Evolutionary conservation across 2,113 vertebrate genomes (phyloP).

Genomic region (rabbit (Oryctolagus cuniculus)): DNA sequence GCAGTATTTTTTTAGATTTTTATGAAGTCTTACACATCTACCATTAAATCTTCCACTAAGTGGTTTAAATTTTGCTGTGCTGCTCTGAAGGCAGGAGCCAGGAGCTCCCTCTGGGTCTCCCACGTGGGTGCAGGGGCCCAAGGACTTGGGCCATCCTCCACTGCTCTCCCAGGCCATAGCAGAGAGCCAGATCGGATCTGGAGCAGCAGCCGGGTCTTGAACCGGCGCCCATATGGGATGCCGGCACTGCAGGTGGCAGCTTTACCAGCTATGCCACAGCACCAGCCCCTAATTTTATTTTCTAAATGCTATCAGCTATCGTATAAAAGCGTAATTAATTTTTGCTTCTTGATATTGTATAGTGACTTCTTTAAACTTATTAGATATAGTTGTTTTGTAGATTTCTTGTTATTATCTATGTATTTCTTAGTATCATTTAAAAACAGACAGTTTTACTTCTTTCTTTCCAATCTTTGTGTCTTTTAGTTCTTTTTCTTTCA

Average conservation of each 20-base stretch:
- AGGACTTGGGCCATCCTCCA: too few relatives aligned
- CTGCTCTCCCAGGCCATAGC: too few relatives aligned
- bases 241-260: too few relatives aligned
- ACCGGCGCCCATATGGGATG: too few relatives aligned
- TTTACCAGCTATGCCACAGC: too few relatives aligned
- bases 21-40: neutral
- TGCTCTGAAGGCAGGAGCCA: neutral
- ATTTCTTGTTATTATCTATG: neutral
- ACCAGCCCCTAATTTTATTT: neutral
- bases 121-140: too few relatives aligned
- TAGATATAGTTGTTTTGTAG: neutral
- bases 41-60: neutral
- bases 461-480: neutral
- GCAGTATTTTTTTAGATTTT: neutral
- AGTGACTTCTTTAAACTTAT: neutral
- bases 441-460: neutral
- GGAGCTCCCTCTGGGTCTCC: too few relatives aligned
- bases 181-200: too few relatives aligned
- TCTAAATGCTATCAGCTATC: neutral
- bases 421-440: neutral
- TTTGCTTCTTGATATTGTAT: neutral
- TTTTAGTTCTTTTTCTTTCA: neutral
- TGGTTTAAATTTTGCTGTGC: neutral
- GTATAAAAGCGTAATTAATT: neutral
- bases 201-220: too few relatives aligned